phyloP scores from a whole-genome alignment of 2,113 vertebrate species.

The Poeciliopsis prolifica region DNA sequence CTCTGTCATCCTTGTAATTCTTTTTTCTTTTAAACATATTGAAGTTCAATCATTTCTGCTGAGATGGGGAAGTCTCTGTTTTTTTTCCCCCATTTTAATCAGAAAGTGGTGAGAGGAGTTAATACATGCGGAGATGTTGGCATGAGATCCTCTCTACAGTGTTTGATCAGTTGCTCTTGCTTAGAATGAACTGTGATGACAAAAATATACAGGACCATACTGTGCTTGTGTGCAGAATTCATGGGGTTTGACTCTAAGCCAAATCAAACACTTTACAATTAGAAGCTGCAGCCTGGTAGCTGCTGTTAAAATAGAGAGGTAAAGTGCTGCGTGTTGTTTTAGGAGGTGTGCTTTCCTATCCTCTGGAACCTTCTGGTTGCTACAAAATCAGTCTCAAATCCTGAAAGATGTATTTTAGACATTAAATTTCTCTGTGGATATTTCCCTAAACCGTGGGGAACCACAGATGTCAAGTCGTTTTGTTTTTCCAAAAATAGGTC shows the following conservation, averaged over 20 bases:
- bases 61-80: too few relatives aligned
- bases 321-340: conserved; percentile 28
- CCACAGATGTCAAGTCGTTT: background rate
- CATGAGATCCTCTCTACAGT: background rate
- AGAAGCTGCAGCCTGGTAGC: conserved; percentile 17
- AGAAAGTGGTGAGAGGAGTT: background rate
- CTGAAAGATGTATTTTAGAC: background rate
- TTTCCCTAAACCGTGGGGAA: background rate
- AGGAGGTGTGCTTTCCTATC: conserved; percentile 14
- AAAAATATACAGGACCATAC: conserved; percentile 1
- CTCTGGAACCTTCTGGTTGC: conserved; percentile 9
- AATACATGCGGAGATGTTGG: background rate
- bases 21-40: background rate
- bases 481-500: conserved; percentile 17
- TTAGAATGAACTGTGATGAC: conserved; percentile 14
- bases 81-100: background rate
- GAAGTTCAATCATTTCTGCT: background rate
- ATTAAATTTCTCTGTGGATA: background rate
- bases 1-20: background rate
- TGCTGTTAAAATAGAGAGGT: conserved; percentile 38
- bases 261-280: conserved; percentile 50
- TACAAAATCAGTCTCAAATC: background rate
- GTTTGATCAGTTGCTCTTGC: conserved; percentile 13
- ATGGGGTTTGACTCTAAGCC: conserved; percentile 26
- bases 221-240: conserved; percentile 15